These are phyloP conservation scores for Oxyteleia sp. DNA, from an alignment of 2,888 invertebrate genomes.

Conservation along the genomic window DNA sequence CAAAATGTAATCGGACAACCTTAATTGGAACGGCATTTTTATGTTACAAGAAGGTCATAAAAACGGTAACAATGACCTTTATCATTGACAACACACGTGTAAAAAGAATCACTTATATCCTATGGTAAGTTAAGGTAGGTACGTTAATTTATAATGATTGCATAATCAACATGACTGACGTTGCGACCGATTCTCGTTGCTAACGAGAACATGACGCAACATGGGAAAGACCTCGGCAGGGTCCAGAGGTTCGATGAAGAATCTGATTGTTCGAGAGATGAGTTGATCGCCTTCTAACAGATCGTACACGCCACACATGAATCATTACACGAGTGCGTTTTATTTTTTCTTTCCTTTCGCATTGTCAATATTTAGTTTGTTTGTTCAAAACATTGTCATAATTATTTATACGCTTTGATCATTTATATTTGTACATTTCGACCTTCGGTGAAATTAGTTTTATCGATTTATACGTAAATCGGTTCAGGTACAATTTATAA, in stretches of 20 bases:
- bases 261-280: slow-evolving; percentile 66
- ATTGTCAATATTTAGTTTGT: slow-evolving; percentile 4
- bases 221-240: slow-evolving; percentile 68
- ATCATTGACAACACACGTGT: slow-evolving; percentile 31
- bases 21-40: slow-evolving; percentile 29
- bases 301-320: slow-evolving; percentile 40
- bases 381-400: neutral
- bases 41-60: slow-evolving; percentile 12
- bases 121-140: slow-evolving; percentile 28
- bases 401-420: neutral
- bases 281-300: slow-evolving; percentile 51
- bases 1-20: neutral
- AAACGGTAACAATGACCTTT: slow-evolving; percentile 65
- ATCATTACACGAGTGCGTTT: slow-evolving; percentile 20
- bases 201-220: slow-evolving; percentile 72
- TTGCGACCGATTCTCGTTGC: slow-evolving; percentile 65
- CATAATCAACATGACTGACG: slow-evolving; percentile 67
- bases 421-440: no score
- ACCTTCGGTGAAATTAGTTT: no score
- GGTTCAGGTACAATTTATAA: no score
- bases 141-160: slow-evolving; percentile 64
- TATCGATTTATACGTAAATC: no score
- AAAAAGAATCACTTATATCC: slow-evolving; percentile 34
- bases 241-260: slow-evolving; percentile 67
- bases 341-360: slow-evolving; percentile 24